A percentile compares a stretch with the other conserved stretches of the same genome.
Conservation (phyloP, 2,888 invertebrate genomes). For the Cartodere bifasciata region DNA sequence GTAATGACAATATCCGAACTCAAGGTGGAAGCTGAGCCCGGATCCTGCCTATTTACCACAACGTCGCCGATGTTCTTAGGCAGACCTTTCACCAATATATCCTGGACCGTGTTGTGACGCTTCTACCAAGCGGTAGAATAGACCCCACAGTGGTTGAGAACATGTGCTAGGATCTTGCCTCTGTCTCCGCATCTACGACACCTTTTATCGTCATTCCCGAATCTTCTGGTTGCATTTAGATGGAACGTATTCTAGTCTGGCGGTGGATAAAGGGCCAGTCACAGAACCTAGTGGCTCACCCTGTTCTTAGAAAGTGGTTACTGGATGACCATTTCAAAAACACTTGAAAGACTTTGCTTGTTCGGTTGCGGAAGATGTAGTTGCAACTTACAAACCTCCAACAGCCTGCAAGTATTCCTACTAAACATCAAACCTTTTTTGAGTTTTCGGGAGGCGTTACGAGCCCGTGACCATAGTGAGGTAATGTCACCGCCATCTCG, state of each 20-base stretch:
- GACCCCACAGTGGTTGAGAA: constrained; percentile 25
- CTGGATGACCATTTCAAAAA: constrained; percentile 11
- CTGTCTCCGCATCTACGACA: constrained; percentile 21
- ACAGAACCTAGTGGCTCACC: constrained; percentile 22
- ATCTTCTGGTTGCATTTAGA: constrained; percentile 18
- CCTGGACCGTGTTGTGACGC: constrained; percentile 19
- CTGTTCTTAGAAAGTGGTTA: constrained; percentile 23
- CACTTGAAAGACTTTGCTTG: constrained; percentile 20
- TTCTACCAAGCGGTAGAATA: constrained; percentile 21
- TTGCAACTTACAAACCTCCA: constrained; percentile 6
- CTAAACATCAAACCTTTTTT: constrained; percentile 10
- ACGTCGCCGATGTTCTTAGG: constrained; percentile 8
- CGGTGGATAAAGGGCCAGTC: constrained; percentile 32
- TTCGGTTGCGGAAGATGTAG: too few species aligned
- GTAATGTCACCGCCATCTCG: constrained; percentile 12
- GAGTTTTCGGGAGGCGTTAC: constrained; percentile 16
- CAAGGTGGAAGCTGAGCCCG: constrained; percentile 9
- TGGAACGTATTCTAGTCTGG: constrained; percentile 24
- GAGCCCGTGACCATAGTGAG: constrained; percentile 17
- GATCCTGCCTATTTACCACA: constrained; percentile 12
- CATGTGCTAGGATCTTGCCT: constrained; percentile 26
- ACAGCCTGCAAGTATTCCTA: constrained; percentile 11
- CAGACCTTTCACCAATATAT: constrained; percentile 15
- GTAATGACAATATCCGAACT: constrained; percentile 19
- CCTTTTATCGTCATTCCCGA: constrained; percentile 10